phyloP scores from a whole-genome alignment of 1,140 invertebrate species.

The Procambarus virginalis region DNA sequence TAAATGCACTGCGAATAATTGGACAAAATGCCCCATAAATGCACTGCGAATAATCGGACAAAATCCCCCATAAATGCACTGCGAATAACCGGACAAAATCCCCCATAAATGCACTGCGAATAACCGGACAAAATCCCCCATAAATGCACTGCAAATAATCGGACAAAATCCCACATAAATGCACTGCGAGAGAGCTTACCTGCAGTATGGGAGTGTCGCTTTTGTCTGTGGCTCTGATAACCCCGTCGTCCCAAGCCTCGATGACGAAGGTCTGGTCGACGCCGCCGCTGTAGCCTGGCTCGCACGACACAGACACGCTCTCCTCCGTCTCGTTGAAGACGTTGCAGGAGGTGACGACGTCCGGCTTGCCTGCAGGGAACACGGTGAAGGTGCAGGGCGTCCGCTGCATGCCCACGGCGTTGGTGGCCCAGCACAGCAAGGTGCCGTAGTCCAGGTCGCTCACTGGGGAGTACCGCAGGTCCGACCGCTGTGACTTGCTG shows the following conservation, averaged over 20 bases:
- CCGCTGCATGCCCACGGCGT: constrained; percentile 84
- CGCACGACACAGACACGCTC: constrained; percentile 83
- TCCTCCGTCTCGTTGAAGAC: constrained; percentile 66
- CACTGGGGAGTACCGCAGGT: constrained; percentile 72
- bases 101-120: no score
- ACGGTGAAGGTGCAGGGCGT: constrained; percentile 88
- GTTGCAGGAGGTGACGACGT: constrained; percentile 62
- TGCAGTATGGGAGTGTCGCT: constrained; percentile 52
- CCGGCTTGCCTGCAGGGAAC: constrained; percentile 84
- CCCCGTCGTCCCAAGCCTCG: constrained; percentile 78
- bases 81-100: no score
- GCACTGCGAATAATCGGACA: no score
- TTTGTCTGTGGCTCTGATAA: constrained; percentile 56
- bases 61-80: no score
- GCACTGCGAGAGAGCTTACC: background rate
- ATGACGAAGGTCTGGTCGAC: constrained; percentile 87
- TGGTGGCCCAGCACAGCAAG: constrained; percentile 83
- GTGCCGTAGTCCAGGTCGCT: constrained; percentile 73
- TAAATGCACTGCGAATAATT: no score
- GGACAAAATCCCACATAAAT: background rate
- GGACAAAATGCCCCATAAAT: no score
- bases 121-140: no score
- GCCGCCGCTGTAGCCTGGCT: constrained; percentile 87
- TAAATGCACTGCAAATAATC: no score
- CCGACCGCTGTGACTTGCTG: constrained; percentile 60